Percentiles rank a stretch among this genome's conserved stretches.
These are phyloP conservation scores for Kobus ellipsiprymnus DNA, from an alignment of 2,113 vertebrate genomes.

Conservation along the genomic window DNA sequence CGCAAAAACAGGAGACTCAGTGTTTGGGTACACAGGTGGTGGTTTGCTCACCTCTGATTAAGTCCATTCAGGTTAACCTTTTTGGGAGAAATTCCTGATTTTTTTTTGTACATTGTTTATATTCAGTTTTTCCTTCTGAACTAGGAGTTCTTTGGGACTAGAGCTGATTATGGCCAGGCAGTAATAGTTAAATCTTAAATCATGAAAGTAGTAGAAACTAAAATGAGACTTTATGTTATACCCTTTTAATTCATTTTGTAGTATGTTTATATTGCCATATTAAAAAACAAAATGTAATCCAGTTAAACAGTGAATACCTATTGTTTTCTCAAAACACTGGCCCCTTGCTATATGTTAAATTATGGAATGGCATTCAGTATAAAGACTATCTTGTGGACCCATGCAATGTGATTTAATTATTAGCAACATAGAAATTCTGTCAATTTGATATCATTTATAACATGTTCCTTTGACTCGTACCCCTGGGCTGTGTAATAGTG, in stretches of 20 bases:
- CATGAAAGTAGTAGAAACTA: slow-evolving; percentile 15
- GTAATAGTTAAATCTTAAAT: slow-evolving; percentile 16
- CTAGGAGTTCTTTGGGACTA: not conserved
- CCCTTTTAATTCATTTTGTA: not conserved
- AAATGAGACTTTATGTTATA: not conserved
- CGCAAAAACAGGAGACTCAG: not conserved
- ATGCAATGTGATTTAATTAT: slow-evolving; percentile 13
- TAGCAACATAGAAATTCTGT: not conserved
- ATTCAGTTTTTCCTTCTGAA: not conserved
- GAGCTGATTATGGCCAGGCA: not conserved
- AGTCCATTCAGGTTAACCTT: not conserved
- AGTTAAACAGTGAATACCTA: not conserved
- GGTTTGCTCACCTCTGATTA: not conserved
- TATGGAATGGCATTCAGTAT: not conserved
- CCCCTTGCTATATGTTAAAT: not conserved
- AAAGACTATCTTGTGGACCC: not conserved
- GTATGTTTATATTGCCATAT: not conserved
- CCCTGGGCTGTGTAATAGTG: not conserved
- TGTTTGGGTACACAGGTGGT: not conserved
- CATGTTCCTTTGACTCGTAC: not conserved
- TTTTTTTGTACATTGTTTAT: not conserved
- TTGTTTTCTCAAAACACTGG: not conserved
- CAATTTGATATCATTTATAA: slow-evolving; percentile 26
- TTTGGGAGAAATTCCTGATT: not conserved
- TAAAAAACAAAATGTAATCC: slow-evolving; percentile 26